Evolutionary conservation across 2,888 invertebrate species (phyloP), one percentile per base, ranked within the genome.

Genomic region (Psylliodes chrysocephalus): DNA sequence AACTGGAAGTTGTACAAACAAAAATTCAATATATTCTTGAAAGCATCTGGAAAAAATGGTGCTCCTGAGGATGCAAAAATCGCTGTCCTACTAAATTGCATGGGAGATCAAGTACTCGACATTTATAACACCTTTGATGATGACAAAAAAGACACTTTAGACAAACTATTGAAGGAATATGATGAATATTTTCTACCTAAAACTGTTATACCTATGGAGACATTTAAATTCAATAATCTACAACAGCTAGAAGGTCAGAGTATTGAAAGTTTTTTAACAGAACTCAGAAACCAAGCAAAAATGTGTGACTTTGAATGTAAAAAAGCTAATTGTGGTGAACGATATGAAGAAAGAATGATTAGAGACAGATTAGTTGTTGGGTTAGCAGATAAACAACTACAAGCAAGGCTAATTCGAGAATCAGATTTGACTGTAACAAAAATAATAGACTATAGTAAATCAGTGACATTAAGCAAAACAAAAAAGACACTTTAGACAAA

Each of bases 1-100:
- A 56, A 51, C 14, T 63, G 63, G 63, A 44, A 40, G 4, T 38
- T 52, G 14, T 63, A 44, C 51, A 57, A 57, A 35, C 52, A 63
- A 46, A 38, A 44, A 42, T 56, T 63, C 17, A 42, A 55, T 5
- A 15, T 62, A n/a, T 62, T 52, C 33, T 18, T 61, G 17, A n/a
- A 19, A 38, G 60, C 54, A 15, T 12, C 46, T 25, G 60, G 47
- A 18, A 56, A 57, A 38, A n/a, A 28, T 17, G 33, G 8, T 1
- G 19, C 19, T 22, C 0, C n/a, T 33, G 52, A 63, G 15, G 52
- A 63, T 14, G 25, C 38, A 14, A 63, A 63, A 33, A 57, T 57
- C 18, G 57, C 57, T 0, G 51, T 63, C 22, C 15, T 52, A n/a
- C 44, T 63, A 25, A 52, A 46, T 42, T 25, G 30, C 7, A 33